These are phyloP conservation scores for Helicoverpa assulta DNA, from an alignment of 2,888 invertebrate species.

Conservation along the genomic window DNA sequence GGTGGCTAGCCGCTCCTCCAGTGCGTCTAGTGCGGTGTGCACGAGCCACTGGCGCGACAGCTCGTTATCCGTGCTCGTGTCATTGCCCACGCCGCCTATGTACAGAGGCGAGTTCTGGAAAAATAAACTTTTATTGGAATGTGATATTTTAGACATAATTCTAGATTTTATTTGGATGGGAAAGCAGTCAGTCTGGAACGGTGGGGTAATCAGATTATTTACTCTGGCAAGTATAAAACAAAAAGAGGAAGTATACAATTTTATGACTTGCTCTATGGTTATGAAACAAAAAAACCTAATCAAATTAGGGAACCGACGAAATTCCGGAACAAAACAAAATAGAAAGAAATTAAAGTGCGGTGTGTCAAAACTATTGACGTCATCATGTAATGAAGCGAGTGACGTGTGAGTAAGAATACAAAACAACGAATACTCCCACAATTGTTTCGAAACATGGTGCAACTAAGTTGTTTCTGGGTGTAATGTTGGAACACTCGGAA, in stretches of 20 bases:
- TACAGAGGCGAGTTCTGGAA: conserved; percentile 97
- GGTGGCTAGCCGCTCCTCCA: conserved; percentile 94
- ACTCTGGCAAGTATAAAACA: conserved; percentile 19
- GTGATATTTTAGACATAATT: no score
- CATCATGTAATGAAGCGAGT: conserved; percentile 7
- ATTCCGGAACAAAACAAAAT: conserved; percentile 34
- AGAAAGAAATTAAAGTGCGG: not conserved
- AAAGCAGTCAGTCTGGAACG: not conserved
- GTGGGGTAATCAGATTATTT: conserved; percentile 17
- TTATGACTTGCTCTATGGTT: conserved; percentile 31
- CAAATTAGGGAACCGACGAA: not conserved
- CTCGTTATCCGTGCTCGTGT: conserved; percentile 94
- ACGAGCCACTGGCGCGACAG: conserved; percentile 98
- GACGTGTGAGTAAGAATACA: conserved; percentile 31
- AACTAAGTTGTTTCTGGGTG: conserved; percentile 2
- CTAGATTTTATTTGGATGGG: not conserved
- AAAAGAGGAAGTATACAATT: conserved; percentile 4
- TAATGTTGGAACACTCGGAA: not conserved
- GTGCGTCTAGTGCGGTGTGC: conserved; percentile 96
- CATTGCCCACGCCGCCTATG: conserved; percentile 90
- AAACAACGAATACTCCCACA: conserved; percentile 1
- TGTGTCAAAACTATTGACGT: conserved; percentile 27
- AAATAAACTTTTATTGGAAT: not conserved
- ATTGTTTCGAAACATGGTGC: conserved; percentile 9
- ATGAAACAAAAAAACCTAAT: conserved; percentile 4